phyloP scores from a whole-genome alignment of 2,113 vertebrate genomes.

The Equus przewalskii region DNA sequence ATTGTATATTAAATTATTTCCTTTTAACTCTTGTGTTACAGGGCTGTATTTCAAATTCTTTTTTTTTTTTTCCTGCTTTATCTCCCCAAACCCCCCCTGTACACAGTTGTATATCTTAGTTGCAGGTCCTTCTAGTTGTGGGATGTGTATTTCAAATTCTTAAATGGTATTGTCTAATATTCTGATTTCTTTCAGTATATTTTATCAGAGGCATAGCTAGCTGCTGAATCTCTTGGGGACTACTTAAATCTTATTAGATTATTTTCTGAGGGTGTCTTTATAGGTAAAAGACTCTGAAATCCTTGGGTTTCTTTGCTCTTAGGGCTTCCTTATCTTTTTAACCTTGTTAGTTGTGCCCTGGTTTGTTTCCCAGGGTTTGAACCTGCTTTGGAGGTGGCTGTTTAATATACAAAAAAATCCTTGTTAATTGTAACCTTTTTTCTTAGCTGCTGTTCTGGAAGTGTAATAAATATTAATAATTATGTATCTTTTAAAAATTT shows the following conservation, averaged over 20 bases:
- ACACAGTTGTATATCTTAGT: too few species aligned
- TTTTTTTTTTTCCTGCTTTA: too few species aligned
- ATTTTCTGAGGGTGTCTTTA: constrained; percentile 45
- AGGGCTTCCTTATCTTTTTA: neutral
- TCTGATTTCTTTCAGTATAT: neutral
- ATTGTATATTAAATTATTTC: neutral
- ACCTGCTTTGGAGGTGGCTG: constrained; percentile 17
- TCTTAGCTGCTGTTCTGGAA: constrained; percentile 46
- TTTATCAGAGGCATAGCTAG: neutral
- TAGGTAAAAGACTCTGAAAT: constrained; percentile 19
- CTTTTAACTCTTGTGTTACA: neutral
- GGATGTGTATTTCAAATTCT: neutral
- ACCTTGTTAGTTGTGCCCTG: neutral
- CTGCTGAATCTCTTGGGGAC: neutral
- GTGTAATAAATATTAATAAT: constrained; percentile 75
- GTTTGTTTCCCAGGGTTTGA: constrained; percentile 23
- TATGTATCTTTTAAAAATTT: constrained; percentile 71
- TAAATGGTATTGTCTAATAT: neutral
- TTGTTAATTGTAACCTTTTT: constrained; percentile 38
- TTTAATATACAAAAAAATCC: neutral
- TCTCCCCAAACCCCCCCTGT: too few species aligned
- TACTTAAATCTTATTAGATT: constrained; percentile 47
- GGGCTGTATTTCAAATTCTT: neutral
- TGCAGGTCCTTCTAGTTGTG: too few species aligned
- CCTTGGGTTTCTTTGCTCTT: neutral